Conservation (phyloP, 2,113 vertebrate species). For the Xenus cinereus region DNA sequence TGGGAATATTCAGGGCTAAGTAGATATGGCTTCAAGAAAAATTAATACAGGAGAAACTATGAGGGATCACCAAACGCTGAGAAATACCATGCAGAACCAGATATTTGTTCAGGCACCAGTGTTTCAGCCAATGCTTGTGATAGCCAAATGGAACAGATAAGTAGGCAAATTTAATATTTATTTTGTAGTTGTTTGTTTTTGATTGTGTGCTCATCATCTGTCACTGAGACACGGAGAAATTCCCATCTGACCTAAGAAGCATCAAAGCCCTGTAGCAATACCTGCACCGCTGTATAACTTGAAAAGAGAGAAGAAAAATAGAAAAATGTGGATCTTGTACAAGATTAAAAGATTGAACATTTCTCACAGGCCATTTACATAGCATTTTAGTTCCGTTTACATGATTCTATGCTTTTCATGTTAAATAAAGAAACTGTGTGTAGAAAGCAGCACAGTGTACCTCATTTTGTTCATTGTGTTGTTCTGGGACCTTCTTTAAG, state of each 20-base stretch:
- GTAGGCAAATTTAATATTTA: background rate
- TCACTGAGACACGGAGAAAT: background rate
- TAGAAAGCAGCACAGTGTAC: background rate
- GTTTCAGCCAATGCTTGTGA: background rate
- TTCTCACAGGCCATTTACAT: background rate
- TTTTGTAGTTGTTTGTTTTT: background rate
- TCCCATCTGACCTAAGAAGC: background rate
- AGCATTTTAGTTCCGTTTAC: background rate
- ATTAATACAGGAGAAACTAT: background rate
- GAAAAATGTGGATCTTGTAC: background rate
- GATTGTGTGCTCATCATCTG: background rate
- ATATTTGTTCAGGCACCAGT: background rate
- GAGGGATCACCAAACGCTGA: fast-evolving
- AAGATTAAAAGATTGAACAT: background rate
- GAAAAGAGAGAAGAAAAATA: background rate
- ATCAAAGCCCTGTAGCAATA: background rate
- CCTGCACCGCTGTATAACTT: background rate
- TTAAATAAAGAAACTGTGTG: background rate
- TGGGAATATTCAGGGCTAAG: background rate
- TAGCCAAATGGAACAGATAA: background rate
- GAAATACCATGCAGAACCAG: background rate
- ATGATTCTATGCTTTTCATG: background rate
- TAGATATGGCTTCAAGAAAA: background rate
- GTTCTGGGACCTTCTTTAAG: background rate
- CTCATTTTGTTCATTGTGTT: background rate